Evolutionary conservation across 2,113 vertebrate species (phyloP).

Genomic region (Apteryx mantelli): DNA sequence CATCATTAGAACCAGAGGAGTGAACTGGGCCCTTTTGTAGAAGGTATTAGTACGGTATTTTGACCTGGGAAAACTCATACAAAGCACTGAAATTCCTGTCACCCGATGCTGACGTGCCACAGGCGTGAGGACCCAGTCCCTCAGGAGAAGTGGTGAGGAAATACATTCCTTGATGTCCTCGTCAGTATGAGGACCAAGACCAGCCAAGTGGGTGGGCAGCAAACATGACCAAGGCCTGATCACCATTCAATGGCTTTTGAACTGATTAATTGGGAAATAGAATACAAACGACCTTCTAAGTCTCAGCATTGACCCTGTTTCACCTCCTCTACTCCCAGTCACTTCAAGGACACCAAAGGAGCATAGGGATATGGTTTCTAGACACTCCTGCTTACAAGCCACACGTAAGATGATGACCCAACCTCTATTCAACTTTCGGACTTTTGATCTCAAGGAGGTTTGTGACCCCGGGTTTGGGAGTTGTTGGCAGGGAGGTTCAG

Average conservation of each 20-base stretch:
- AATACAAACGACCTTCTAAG: background rate
- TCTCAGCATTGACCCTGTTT: background rate
- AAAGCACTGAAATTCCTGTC: background rate
- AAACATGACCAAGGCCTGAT: background rate
- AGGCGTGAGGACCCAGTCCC: background rate
- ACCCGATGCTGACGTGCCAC: background rate
- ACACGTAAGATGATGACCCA: background rate
- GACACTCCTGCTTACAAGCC: background rate
- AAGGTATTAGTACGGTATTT: background rate
- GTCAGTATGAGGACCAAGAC: fast-evolving
- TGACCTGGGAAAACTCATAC: background rate
- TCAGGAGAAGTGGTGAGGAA: background rate
- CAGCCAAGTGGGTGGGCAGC: background rate
- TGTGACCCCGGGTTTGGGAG: background rate
- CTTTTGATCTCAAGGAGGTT: background rate
- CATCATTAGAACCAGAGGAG: background rate
- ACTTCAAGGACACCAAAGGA: background rate
- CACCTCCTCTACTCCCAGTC: background rate
- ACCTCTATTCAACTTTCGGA: background rate
- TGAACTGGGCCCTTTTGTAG: background rate
- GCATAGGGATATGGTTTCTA: background rate
- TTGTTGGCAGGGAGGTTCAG: background rate
- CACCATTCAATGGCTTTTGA: background rate
- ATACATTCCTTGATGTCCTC: fast-evolving
- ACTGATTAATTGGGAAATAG: background rate